These are phyloP conservation scores for Leptobrachium ailaonicum DNA, from an alignment of 2,113 vertebrate species.

Conservation along the genomic window DNA sequence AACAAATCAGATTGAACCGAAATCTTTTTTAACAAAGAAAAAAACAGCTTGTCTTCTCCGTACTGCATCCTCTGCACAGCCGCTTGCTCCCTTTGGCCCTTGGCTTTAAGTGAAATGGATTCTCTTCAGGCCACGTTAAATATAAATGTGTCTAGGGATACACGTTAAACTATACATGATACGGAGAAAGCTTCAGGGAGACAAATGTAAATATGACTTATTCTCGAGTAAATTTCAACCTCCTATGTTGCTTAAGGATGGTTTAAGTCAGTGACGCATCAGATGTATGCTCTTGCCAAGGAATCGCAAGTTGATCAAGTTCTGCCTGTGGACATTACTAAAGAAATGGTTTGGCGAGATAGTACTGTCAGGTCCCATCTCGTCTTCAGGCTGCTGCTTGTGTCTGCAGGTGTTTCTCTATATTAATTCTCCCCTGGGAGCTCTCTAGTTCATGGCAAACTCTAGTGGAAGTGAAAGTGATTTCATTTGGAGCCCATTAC, in stretches of 20 bases:
- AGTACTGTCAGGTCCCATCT: slow-evolving; percentile 77
- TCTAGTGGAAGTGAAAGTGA: slow-evolving; percentile 81
- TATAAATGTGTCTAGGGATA: slow-evolving; percentile 55
- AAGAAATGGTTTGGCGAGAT: slow-evolving; percentile 66
- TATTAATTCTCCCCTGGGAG: slow-evolving; percentile 75
- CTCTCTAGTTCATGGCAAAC: slow-evolving; percentile 75
- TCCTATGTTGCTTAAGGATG: slow-evolving; percentile 57
- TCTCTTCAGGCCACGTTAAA: slow-evolving; percentile 45
- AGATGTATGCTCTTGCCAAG: slow-evolving; percentile 58
- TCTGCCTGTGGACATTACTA: slow-evolving; percentile 74
- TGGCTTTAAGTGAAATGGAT: slow-evolving; percentile 52
- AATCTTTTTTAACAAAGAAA: slow-evolving; percentile 44
- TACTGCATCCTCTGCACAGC: slow-evolving; percentile 59
- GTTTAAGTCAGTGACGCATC: slow-evolving; percentile 56
- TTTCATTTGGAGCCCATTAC: slow-evolving; percentile 88
- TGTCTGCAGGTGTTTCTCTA: slow-evolving; percentile 82
- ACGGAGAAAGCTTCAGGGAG: slow-evolving; percentile 44
- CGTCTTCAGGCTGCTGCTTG: slow-evolving; percentile 67
- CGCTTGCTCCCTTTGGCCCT: slow-evolving; percentile 56
- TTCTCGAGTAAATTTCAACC: slow-evolving; percentile 52
- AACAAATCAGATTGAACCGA: background rate
- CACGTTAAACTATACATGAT: slow-evolving; percentile 50
- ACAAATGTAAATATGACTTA: slow-evolving; percentile 44
- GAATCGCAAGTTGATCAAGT: slow-evolving; percentile 67
- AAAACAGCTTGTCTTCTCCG: background rate